Base-by-base conservation (phyloP, 2,888 invertebrate species). In the Andrena minutula region DNA sequence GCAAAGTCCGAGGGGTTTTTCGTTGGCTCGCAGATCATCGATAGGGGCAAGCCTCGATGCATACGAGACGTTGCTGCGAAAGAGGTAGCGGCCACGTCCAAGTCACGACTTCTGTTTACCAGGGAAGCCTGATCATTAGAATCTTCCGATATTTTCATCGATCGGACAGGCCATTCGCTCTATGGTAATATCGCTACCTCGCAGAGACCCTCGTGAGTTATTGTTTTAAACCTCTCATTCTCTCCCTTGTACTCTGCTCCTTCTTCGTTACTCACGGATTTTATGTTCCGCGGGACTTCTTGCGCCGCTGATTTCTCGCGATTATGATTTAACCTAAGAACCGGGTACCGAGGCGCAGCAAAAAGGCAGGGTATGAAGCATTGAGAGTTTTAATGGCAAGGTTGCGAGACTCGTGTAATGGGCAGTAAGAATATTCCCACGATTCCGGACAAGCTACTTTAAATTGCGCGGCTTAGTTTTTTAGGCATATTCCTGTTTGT, bases 31-130 rank as follows among this genome's bases (percentile, higher is more conserved):
- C 49, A 72, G 84, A 84, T 84, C 68, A 70, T 75, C 75, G 84
- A 84, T 84, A 84, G 68, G 32, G 56, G 26, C 32, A 63, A 32
- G 58, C 32, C 20, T 49, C 35, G 69, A 79, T 79, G 69, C 56
- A 58, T 28, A 41, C 35, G 35, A 71, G 73, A 73, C 47, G 79
- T 49, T 56, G 65, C 76, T 32, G 83, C 30, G 78, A 81, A 86
- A 78, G 83, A 64, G 61, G 77, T 76, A 79, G 85, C 85, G 77
- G 79, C 84, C 47, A 82, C 61, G 64, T 58, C 23, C 51, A 64
- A 81, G 85, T 88, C 89, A 86, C 86, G 89, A 89, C 85, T 89
- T 78, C 88, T 84, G 86, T 87, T 89, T 80, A 79, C 84, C 73
- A 69, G 71, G 76, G 74, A 84, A 73, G 47, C 60, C 35, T 4